Evolutionary conservation across 2,113 vertebrate genomes (phyloP).

Genomic region (Lampris megalopsis): DNA sequence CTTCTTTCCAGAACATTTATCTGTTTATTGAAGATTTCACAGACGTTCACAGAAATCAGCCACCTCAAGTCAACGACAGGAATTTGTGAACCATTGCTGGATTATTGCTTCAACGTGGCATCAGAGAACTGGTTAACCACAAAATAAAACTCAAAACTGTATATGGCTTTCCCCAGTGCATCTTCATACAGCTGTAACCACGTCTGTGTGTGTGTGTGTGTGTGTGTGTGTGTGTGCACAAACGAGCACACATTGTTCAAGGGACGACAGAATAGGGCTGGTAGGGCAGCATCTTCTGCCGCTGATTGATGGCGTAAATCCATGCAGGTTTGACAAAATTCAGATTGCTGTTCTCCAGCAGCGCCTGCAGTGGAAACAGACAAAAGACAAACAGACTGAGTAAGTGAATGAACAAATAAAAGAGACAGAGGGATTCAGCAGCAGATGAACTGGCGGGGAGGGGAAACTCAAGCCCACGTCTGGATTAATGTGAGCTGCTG

Average conservation of each 20-base stretch:
- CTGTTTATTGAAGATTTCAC: neutral
- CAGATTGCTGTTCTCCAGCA: constrained; percentile 88
- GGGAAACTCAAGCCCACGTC: too few relatives aligned
- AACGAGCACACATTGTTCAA: constrained; percentile 24
- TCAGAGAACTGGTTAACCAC: neutral
- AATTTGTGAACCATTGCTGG: constrained; percentile 3
- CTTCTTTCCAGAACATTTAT: neutral
- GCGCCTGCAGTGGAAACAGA: constrained; percentile 76
- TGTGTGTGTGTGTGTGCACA: neutral
- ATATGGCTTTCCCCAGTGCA: constrained; percentile 29
- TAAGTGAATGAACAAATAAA: constrained; percentile 3
- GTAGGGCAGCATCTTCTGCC: constrained; percentile 88
- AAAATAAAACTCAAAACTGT: constrained; percentile 16
- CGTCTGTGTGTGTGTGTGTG: neutral
- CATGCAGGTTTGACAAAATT: constrained; percentile 90
- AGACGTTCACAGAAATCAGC: constrained; percentile 18
- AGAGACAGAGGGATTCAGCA: neutral
- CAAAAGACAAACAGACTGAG: constrained; percentile 1
- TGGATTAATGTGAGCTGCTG: too few relatives aligned
- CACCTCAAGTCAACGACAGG: constrained; percentile 17
- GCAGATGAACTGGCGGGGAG: too few relatives aligned
- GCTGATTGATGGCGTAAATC: constrained; percentile 90
- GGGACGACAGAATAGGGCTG: constrained; percentile 90
- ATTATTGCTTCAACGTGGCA: constrained; percentile 49
- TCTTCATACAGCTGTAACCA: neutral